Evolutionary conservation across 1,140 invertebrate genomes (phyloP), one percentile per base, ranked within the genome.

Genomic region (Maniola jurtina): DNA sequence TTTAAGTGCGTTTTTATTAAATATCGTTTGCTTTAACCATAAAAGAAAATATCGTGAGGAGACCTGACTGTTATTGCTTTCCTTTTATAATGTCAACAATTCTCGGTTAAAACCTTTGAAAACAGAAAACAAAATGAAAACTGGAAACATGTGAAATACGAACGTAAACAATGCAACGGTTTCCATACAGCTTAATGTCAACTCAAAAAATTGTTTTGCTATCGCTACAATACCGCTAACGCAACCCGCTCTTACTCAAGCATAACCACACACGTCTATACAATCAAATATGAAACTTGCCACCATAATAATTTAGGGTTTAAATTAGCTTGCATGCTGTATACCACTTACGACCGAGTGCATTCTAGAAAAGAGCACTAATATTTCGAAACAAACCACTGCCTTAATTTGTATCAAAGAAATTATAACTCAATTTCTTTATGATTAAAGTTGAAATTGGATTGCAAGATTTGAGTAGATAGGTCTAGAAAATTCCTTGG

Each of bases 401-500:
- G 40, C 38, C 40, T 69, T 36, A 16, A 45, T 36, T 5, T 16
- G 33, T 55, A 15, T 59, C 36, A 60, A 57, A 47, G 9, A 13
- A 70, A 64, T 42, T 35, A 11, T 9, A 35, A 36, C 25, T 54
- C 34, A 56, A 71, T 13, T 52, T 9, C 13, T 40, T 15, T 5
- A 8, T 2, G 1, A 10, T 11, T 55, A 62, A 42, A 38, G 54
- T 58, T 34, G 54, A 48, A 60, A 54, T 59, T 64, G 9, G 9
- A 35, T 55, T 64, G 57, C 0, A 10, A 1, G 16, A 2, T 9
- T 57, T 47, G 42, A 42, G 14, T 42, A 54, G 64, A 60, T 61
- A 66, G 34, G 25, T 69, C 72, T 74, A 74, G 72, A 68, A 68
- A 63, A 71, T 69, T 71, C 69, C 45, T 47, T 10, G n/a, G 6